These are phyloP conservation scores for Geodia barretti DNA, from an alignment of 37 sponge, comb jelly and placozoan genomes.

Conservation along the genomic window DNA sequence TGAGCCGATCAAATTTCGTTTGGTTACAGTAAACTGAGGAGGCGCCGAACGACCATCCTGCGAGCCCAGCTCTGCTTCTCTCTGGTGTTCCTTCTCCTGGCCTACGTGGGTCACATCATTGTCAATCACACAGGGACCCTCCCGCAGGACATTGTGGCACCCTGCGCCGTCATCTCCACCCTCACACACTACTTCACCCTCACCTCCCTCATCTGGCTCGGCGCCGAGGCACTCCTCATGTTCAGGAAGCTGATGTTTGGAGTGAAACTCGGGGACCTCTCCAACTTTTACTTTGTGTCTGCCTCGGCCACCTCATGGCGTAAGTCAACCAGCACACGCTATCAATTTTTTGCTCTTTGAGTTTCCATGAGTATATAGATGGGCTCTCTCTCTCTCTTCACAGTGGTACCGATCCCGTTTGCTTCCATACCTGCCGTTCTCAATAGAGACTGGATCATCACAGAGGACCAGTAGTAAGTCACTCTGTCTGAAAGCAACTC, in stretches of 20 bases:
- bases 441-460: background rate
- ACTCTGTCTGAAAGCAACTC: background rate
- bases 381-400: background rate
- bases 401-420: slow-evolving; percentile 48
- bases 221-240: slow-evolving; percentile 37
- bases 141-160: background rate
- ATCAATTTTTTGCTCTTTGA: background rate
- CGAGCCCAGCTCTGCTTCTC: slow-evolving; percentile 46
- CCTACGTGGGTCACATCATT: slow-evolving; percentile 10
- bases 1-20: background rate
- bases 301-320: slow-evolving; percentile 54
- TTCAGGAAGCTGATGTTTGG: slow-evolving; percentile 26
- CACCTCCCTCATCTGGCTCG: slow-evolving; percentile 30
- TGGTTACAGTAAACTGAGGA: slow-evolving; percentile 36
- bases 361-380: background rate
- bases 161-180: slow-evolving; percentile 26
- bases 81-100: slow-evolving; percentile 32
- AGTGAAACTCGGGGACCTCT: background rate
- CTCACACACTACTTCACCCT: slow-evolving; percentile 66
- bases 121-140: slow-evolving; percentile 7
- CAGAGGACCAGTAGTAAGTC: slow-evolving; percentile 17
- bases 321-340: slow-evolving; percentile 6
- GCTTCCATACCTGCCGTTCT: slow-evolving; percentile 22
- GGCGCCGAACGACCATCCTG: slow-evolving; percentile 18
- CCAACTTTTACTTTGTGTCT: background rate